Base-by-base conservation (phyloP, 2,113 vertebrate genomes). In the Spea multiplicata region DNA sequence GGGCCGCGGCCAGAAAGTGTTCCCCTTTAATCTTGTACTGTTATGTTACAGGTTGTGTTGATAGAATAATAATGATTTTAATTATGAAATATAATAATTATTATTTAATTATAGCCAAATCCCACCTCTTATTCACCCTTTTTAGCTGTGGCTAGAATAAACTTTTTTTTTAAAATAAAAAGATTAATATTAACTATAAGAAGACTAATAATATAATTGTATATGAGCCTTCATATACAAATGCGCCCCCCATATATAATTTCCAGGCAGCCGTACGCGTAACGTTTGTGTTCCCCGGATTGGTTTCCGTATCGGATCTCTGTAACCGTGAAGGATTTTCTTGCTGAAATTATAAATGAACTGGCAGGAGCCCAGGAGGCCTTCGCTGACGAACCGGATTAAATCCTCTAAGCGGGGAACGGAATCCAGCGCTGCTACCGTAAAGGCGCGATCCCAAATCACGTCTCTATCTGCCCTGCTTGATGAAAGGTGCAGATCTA, bases 271-370 rank as follows among this genome's bases (percentile, higher is more conserved):
- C 45, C 6, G 5, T 50, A 44, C 13, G 73, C 44, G 47, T 13
- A 64, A 47, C 8, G 7, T 67, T 64, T 53, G 49, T 9, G 5
- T 68, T 66, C 30, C 48, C n/a, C 14, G 44, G 5, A 44, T 53
- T 30, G 6, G 48, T 44, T 66, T 66, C 17, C 62, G 45, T 16
- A 66, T 66, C 73, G 44, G 74, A 13, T 47, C 64, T 76, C 50
- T 76, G 73, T 64, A 49, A 46, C 73, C 49, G 74, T 17, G 65
- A 57, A 10, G 47, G 46, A 7, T 17, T 16, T 70, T n/a, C 47
- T 8, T 10, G n/a, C n/a, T 47, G n/a, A 17, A 10, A 30, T 55
- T 71, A 76, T 76, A 76, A 76, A 76, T 76, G 74, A 50, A 67
- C 64, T 57, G 65, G 74, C 74, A 67, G 44, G 3, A 12, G 55